A percentile compares a stretch with the other conserved stretches of the same genome.
These are phyloP conservation scores for Limnephilus auricula DNA, from an alignment of 2,888 invertebrate genomes.

Conservation along the genomic window DNA sequence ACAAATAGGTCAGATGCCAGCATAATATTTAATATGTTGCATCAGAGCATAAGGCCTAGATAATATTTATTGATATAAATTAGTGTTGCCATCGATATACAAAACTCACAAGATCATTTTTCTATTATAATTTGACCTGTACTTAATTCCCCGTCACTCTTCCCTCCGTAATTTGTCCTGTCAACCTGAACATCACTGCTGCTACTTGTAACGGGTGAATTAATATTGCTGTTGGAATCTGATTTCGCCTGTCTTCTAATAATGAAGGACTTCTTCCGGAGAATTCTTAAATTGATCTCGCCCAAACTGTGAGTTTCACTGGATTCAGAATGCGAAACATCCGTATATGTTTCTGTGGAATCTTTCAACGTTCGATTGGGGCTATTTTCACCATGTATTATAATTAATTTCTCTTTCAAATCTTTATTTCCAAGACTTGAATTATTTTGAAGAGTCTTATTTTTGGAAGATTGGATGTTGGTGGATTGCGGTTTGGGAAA, in stretches of 20 bases:
- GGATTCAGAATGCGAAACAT: conserved; percentile 62
- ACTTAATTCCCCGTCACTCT: conserved; percentile 65
- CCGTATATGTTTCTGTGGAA: conserved; percentile 58
- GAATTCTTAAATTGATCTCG: conserved; percentile 64
- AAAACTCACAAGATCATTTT: not conserved
- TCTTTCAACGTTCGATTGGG: conserved; percentile 34
- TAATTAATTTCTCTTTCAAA: not conserved
- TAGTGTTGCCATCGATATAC: not conserved
- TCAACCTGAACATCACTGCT: conserved; percentile 64
- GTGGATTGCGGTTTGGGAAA: conserved; percentile 19
- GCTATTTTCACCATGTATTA: not conserved
- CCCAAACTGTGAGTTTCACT: conserved; percentile 65
- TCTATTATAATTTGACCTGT: conserved; percentile 56
- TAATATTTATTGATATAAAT: not conserved
- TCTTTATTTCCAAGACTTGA: not conserved
- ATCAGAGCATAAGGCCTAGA: not conserved
- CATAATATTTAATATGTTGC: not conserved
- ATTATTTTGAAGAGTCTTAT: conserved; percentile 12
- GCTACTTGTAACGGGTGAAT: conserved; percentile 57
- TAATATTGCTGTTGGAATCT: conserved; percentile 53
- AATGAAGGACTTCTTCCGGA: conserved; percentile 58
- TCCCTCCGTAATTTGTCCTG: conserved; percentile 52
- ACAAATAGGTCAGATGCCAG: not conserved
- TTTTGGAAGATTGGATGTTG: not conserved
- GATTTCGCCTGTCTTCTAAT: conserved; percentile 59